Evolutionary conservation across 2,797 vertebrate genomes (phyloP).

Genomic region (Sandelia bainsii): DNA sequence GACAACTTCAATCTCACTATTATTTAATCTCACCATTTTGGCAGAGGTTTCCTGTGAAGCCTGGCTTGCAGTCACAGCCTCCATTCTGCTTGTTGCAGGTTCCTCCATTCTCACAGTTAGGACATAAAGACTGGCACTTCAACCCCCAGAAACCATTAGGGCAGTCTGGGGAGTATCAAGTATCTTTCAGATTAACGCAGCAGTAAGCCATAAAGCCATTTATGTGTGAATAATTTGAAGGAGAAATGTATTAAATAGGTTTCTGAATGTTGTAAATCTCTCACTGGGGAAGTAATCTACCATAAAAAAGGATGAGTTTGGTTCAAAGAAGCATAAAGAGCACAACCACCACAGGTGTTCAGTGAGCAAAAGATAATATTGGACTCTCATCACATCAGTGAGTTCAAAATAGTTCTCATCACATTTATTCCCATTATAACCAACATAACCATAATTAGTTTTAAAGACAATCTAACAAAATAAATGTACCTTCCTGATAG

Average conservation of each 20-base stretch:
- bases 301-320: constrained; percentile 1
- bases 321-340: background rate
- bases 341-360: constrained; percentile 1
- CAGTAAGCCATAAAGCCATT: constrained; percentile 21
- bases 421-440: background rate
- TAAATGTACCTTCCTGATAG: constrained; percentile 69
- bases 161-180: constrained; percentile 74
- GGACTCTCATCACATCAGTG: background rate
- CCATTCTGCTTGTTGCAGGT: constrained; percentile 79
- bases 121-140: constrained; percentile 76
- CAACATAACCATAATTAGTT: background rate
- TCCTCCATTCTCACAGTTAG: constrained; percentile 76
- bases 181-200: constrained; percentile 35
- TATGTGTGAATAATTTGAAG: background rate
- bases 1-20: background rate
- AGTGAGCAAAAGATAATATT: background rate
- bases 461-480: constrained; percentile 5
- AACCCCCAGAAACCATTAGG: constrained; percentile 80
- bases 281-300: background rate
- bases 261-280: background rate
- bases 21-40: constrained; percentile 63
- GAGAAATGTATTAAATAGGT: background rate
- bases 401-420: constrained; percentile 16
- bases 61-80: constrained; percentile 77
- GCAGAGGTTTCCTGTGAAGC: constrained; percentile 80